Base-by-base conservation (phyloP, 2,797 vertebrate genomes). In the Argentina silus region DNA sequence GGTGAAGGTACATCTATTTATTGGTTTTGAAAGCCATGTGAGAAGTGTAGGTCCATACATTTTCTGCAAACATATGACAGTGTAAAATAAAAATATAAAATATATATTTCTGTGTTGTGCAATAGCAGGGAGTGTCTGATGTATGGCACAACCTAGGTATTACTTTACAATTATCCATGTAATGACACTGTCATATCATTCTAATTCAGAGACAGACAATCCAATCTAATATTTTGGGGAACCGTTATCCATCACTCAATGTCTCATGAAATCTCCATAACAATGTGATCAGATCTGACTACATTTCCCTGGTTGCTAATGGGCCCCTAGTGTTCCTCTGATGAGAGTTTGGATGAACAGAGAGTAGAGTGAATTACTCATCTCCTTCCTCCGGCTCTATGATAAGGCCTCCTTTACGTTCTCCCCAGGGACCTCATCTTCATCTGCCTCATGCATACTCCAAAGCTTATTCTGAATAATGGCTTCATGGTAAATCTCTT, bases 201-300 rank as follows among this genome's bases (percentile, higher is more conserved):
- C 21, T 48, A 23, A 21, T 47, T 65, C 2, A 6, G 15, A 44
- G 42, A 43, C 8, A 43, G 43, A 43, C 15, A 63, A 9, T 61
- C 12, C 27, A 61, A 27, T 61, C 27, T 53, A 15, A 2, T 57
- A 7, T 57, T 21, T 21, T 19, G 17, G 17, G 27, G 74, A 66
- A 23, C 63, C 71, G 63, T 72, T 11, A 79, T 56, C 69, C 68
- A 74, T 78, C 53, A 64, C 27, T 36, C 11, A 63, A 43, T 19
- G 67, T 50, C 57, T 63, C 36, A n/a, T n/a, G 3, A 44, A 55
- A 47, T 70, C 48, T 74, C 62, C 53, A 27, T 67, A 50, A 67
- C 47, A 60, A 60, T 61, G 44, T 67, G 45, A 48, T 45, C 11
- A 19, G 51, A 55, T 48, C 56, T 45, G 15, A 19, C 19, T 56